Evolutionary conservation across 2,797 vertebrate genomes (phyloP).

Genomic region (Allenopithecus nigroviridis): DNA sequence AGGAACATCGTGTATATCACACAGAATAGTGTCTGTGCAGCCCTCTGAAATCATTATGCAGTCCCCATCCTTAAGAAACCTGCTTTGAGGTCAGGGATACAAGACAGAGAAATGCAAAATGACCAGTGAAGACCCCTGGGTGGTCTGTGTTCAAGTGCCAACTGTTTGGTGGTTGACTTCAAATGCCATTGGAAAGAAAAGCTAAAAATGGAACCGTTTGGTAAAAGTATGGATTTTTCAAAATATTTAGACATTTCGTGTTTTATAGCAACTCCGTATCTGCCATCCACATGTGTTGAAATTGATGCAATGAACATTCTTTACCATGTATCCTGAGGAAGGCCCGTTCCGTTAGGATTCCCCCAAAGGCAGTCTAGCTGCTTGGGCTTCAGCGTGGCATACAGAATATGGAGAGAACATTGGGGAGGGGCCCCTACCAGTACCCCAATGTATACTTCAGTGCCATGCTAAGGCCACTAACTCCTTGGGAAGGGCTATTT

Average conservation of each 20-base stretch:
- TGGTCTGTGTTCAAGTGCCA: not conserved
- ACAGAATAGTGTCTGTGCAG: not conserved
- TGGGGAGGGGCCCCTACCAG: fast-evolving
- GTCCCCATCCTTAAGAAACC: not conserved
- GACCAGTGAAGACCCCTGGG: not conserved
- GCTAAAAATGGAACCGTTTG: not conserved
- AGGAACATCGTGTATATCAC: not conserved
- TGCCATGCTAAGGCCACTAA: too few relatives aligned
- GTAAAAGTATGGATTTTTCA: not conserved
- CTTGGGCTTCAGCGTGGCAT: not conserved
- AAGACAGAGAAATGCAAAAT: not conserved
- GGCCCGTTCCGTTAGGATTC: not conserved
- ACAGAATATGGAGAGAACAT: fast-evolving
- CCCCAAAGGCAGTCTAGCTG: not conserved
- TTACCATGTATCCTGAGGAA: not conserved
- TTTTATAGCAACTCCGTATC: not conserved
- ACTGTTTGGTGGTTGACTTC: not conserved
- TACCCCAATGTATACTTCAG: not conserved
- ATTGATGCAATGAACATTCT: not conserved
- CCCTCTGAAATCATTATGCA: not conserved
- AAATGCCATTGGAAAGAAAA: not conserved
- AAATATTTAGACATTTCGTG: not conserved
- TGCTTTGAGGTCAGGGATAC: not conserved
- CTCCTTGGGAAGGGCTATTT: not conserved
- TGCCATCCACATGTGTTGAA: not conserved